Evolutionary conservation across 2,797 vertebrate species (phyloP), one percentile per base, ranked within the genome.

Genomic region (Cephalopachus bancanus): DNA sequence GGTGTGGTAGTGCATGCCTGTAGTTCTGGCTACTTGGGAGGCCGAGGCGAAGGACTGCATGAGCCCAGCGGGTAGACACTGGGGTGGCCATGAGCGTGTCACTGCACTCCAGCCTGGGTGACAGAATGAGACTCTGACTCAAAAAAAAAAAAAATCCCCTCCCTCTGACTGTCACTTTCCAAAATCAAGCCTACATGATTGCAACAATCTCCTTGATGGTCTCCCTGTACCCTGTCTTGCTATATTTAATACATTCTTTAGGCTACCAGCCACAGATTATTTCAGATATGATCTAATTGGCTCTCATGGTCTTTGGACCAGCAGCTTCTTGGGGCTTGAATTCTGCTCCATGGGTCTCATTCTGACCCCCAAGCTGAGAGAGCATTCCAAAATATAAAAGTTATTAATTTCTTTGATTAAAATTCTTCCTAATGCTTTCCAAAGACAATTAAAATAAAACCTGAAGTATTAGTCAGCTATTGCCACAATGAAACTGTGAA

Each of bases 361-460:
- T 78, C 94, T 89, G 55, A 49, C 57, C 62, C 30, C 26, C 79
- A 91, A 85, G 7, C 62, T 80, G 33, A 85, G 75, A 76, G 57
- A 93, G 80, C 37, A 85, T 93, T 91, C 19, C 59, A 74, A 89
- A 94, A 78, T 71, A 55, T 53, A 78, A 79, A 78, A 44, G 7
- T 75, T 65, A 74, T 64, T 37, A 81, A 81, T 11, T 8, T 71
- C 1, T 78, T 84, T 91, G 33, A 60, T 85, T 69, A 95, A 94
- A 92, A 93, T 80, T 90, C 16, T 83, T 93, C 57, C n/a, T 55
- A 62, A 33, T n/a, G 12, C 65, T 95, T 83, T 94, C 67, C 89
- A 75, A 93, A 95, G 65, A 88, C 24, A 95, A 69, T 78, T 67
- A 20, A 79, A 80, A 83, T 7, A n/a, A 78, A 91, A 37, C 6